These are phyloP conservation scores for Subacronicta megacephala DNA, from an alignment of 2,888 invertebrate genomes.

Conservation along the genomic window DNA sequence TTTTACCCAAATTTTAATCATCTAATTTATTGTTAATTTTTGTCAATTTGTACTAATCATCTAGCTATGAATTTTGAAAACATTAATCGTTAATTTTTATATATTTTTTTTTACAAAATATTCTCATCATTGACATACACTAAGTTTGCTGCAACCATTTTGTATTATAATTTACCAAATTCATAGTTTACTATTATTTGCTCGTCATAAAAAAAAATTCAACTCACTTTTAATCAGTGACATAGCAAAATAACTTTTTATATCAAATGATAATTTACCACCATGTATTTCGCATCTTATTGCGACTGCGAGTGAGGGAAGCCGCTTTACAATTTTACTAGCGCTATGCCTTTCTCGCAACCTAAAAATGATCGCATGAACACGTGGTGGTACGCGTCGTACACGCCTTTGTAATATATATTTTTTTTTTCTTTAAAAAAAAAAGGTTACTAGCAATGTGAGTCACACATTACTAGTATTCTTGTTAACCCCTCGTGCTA, in stretches of 20 bases:
- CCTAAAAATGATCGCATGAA: too few species aligned
- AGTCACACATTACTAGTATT: too few species aligned
- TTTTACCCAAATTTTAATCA: constrained; percentile 39
- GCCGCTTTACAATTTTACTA: too few species aligned
- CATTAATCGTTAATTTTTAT: constrained; percentile 6
- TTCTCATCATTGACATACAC: constrained; percentile 42
- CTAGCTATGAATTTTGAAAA: constrained; percentile 20
- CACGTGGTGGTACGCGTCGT: too few species aligned
- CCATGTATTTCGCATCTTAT: too few species aligned
- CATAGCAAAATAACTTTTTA: background rate
- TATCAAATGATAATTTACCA: background rate
- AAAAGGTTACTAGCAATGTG: too few species aligned
- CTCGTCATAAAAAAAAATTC: constrained; percentile 39
- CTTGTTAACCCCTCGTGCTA: too few species aligned
- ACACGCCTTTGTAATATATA: too few species aligned
- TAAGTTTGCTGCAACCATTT: constrained; percentile 30
- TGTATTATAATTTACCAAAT: constrained; percentile 57
- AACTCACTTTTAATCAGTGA: constrained; percentile 25
- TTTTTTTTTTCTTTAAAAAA: too few species aligned
- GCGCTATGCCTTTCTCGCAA: too few species aligned
- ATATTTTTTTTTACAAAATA: constrained; percentile 12
- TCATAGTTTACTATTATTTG: constrained; percentile 70
- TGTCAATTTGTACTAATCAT: constrained; percentile 25
- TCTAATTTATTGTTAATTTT: constrained; percentile 15
- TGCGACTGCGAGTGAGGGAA: too few species aligned